Evolutionary conservation across 1,140 invertebrate genomes (phyloP), one percentile per base, ranked within the genome.

Genomic region (Lordiphosa collinella): DNA sequence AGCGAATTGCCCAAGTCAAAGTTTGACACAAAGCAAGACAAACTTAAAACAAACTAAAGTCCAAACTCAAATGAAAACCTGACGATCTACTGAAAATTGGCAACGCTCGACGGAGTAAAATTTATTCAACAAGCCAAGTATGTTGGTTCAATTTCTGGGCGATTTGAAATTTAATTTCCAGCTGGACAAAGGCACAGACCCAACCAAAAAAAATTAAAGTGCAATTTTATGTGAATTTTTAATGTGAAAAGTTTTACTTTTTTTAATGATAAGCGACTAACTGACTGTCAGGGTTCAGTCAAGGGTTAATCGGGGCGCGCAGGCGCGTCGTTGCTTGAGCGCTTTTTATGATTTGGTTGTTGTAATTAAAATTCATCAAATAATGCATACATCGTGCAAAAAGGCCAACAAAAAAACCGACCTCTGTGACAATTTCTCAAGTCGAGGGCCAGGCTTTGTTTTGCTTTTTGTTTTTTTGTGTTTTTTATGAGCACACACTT

Each of bases 141-240:
- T 29, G 25, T 29, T 8, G 25, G 5, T 29, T 10, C 16, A n/a
- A 14, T 12, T 38, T 38, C 13, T 38, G 36, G 47, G 52, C 70
- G 57, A 80, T 80, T 80, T 80, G 65, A 82, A 80, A 80, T 82
- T 80, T 75, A 76, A 82, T 82, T 82, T 70, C 32, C 40, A 11
- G 40, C 22, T 50, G 14, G 32, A 59, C 53, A 70, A 70, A 43
- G 51, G 64, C 64, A 40, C n/a, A 64, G 31, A 56, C 50, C 50
- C 49, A 12, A 37, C 40, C 31, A 57, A 25, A 44, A 56, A 37
- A 79, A 82, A 82, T 69, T 84, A 84, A 80, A 76, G 67, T 82
- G 72, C 72, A 84, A 65, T 84, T 82, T 82, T 78, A 82, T 82
- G 78, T 55, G 72, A 58, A 84, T 84, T 82, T 82, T 82, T 84